Evolutionary conservation across 1,140 invertebrate species (phyloP), one percentile per base, ranked within the genome.

Genomic region (Hormaphis cornu): DNA sequence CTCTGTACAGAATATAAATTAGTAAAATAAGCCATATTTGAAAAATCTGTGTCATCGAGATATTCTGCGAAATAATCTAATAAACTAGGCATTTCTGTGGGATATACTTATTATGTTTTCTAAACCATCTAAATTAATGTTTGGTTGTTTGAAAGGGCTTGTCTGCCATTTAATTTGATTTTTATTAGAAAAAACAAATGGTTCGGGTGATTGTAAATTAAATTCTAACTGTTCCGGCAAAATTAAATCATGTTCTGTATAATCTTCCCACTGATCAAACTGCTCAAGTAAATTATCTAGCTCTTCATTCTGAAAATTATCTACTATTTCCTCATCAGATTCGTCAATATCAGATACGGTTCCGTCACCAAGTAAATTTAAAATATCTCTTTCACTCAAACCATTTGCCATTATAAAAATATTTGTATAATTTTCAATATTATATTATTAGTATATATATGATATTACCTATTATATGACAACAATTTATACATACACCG

Each of bases 1-100:
- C 1, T 35, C 20, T 58, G 54, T 20, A 30, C 37, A 10, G 54
- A 28, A 58, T 58, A 58, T 58, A 58, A 40, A 58, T 58, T 58
- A 10, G 54, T 58, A 35, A 22, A 37, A 37, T 37, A 35, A 1
- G 12, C 54, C 18, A 40, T 40, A 35, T 37, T 58, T 37, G n/a
- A 6, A 37, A 37, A 35, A 16, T n/a, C 5, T 22, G 35, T n/a
- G 4, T 58, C n/a, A 58, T 35, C 5, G 1, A 58, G n/a, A 58
- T 58, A 58, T 37, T 14, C 30, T 16, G 20, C 9, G 20, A 46
- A 46, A 28, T 40, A 69, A 30, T 44, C 40, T 12, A 30, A 14
- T 10, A 42, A 14, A 30, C 22, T n/a, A n/a, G 48, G 24, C 48
- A 52, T 52, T 26, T 52, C 48, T 26, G 12, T 9, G 6, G 48